phyloP scores from a whole-genome alignment of 2,797 vertebrate genomes.

The Neosalanx taihuensis region DNA sequence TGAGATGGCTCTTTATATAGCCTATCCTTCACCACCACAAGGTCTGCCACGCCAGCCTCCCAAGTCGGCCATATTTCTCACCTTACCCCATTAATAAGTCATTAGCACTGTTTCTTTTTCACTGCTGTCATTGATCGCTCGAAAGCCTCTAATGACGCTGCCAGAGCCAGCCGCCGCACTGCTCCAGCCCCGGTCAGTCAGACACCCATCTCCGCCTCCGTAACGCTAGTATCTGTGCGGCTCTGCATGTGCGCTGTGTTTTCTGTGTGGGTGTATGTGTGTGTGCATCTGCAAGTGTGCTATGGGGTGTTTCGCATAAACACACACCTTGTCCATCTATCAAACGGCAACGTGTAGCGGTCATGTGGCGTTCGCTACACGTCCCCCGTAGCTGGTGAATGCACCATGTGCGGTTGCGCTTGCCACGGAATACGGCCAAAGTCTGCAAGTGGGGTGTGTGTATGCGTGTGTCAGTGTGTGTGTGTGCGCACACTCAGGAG shows the following conservation, averaged over 20 bases:
- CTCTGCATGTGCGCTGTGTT: slow-evolving; percentile 10
- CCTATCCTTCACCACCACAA: slow-evolving; percentile 32
- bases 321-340: no score
- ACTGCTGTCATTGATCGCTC: slow-evolving; percentile 53
- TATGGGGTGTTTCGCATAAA: not conserved
- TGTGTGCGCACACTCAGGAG: not conserved
- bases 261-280: slow-evolving; percentile 49
- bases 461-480: slow-evolving; percentile 8
- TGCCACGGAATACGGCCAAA: no score
- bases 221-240: not conserved
- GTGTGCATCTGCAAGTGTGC: slow-evolving; percentile 26
- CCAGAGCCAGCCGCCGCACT: slow-evolving; percentile 40
- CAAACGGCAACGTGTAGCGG: no score
- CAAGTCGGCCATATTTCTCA: slow-evolving; percentile 61
- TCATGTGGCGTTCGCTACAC: no score
- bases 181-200: slow-evolving; percentile 31
- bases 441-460: slow-evolving; percentile 18
- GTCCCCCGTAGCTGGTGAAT: no score
- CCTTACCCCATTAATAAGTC: slow-evolving; percentile 66
- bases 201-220: slow-evolving; percentile 14
- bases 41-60: slow-evolving; percentile 48
- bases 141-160: slow-evolving; percentile 45
- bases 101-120: slow-evolving; percentile 39
- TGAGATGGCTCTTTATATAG: slow-evolving; percentile 36
- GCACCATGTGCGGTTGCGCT: no score